A percentile compares a stretch with the other conserved stretches of the same genome.
phyloP scores from a whole-genome alignment of 2,797 vertebrate species.

The Halcyon chelicuti region DNA sequence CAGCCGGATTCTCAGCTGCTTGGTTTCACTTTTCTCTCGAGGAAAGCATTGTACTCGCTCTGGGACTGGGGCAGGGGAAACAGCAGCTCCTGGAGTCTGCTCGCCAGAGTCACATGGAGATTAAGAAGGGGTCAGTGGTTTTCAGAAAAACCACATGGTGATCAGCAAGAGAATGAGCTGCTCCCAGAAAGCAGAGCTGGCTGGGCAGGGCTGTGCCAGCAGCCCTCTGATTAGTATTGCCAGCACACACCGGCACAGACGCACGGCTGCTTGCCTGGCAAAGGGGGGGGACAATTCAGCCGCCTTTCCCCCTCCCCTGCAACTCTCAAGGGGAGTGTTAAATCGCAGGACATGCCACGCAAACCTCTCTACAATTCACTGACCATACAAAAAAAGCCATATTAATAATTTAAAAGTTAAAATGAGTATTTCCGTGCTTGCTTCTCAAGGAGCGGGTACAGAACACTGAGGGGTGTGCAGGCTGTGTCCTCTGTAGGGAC shows the following conservation, averaged over 20 bases:
- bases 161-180: background rate
- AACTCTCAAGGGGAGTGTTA: background rate
- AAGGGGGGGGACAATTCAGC: background rate
- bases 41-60: background rate
- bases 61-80: background rate
- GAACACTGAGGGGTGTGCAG: background rate
- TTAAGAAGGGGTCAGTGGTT: background rate
- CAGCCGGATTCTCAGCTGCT: background rate
- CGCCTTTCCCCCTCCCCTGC: background rate
- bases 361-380: background rate
- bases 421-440: background rate
- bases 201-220: background rate
- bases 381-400: background rate
- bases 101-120: background rate
- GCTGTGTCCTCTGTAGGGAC: background rate
- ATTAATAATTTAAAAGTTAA: background rate
- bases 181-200: background rate
- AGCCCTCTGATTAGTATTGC: background rate
- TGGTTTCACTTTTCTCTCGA: background rate
- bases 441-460: background rate
- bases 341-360: background rate
- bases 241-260: background rate
- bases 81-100: accelerated
- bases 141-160: background rate
- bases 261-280: background rate